Conservation (phyloP, 2,888 invertebrate genomes). For the Epinotia ramella region DNA sequence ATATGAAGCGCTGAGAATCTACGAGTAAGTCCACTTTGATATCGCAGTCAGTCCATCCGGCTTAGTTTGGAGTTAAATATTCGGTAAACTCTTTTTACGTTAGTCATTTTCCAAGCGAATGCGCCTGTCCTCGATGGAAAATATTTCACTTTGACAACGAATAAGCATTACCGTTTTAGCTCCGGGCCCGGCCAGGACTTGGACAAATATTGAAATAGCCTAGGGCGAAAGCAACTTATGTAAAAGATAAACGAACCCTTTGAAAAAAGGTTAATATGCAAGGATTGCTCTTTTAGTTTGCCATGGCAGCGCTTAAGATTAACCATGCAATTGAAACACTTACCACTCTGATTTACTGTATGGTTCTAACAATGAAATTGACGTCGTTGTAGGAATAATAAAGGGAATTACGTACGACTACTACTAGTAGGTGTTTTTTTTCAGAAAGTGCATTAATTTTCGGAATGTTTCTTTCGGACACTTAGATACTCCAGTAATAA, state of each 20-base stretch:
- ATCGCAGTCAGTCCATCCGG: conserved; percentile 5
- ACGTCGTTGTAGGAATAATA: not conserved
- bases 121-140: conserved; percentile 54
- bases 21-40: conserved; percentile 4
- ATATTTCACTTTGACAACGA: conserved; percentile 49
- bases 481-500: not conserved
- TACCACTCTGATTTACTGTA: not conserved
- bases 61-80: conserved; percentile 33
- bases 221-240: conserved; percentile 19
- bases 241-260: conserved; percentile 38
- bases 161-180: conserved; percentile 47
- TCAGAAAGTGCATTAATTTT: not conserved
- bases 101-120: conserved; percentile 56
- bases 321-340: not conserved
- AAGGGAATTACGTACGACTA: not conserved
- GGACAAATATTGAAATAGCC: conserved; percentile 44
- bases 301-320: not conserved
- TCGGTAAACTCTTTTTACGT: conserved; percentile 46
- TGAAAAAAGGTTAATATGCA: conserved; percentile 1
- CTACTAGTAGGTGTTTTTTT: not conserved
- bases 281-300: not conserved
- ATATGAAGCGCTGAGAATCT: conserved; percentile 1
- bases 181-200: conserved; percentile 30
- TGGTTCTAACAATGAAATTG: no score
- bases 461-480: not conserved